Conservation (phyloP, 1,140 invertebrate species). For the Mizuhopecten yessoensis region DNA sequence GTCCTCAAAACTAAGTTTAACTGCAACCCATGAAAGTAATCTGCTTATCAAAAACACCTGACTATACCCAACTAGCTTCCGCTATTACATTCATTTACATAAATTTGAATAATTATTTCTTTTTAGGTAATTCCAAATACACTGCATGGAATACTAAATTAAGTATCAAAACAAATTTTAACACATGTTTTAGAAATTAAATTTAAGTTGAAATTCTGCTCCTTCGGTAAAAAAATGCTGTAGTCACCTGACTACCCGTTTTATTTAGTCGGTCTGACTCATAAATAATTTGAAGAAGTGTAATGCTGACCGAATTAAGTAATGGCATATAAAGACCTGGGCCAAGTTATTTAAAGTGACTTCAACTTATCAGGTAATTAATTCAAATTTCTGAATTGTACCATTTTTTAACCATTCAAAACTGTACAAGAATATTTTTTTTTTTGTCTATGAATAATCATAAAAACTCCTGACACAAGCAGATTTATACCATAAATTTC, state of each 20-base stretch:
- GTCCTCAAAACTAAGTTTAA: not conserved
- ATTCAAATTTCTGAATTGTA: too few species aligned
- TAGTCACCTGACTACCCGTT: too few species aligned
- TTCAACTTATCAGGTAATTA: too few species aligned
- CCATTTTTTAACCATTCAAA: too few species aligned
- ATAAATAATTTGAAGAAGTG: not conserved
- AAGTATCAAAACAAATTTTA: not conserved
- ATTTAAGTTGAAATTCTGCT: not conserved
- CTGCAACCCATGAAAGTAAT: not conserved
- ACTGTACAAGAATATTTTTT: too few species aligned
- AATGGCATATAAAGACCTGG: too few species aligned
- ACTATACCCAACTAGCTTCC: not conserved
- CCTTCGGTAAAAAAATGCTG: slow-evolving; percentile 9
- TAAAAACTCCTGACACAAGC: too few species aligned
- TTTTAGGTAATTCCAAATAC: not conserved
- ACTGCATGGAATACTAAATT: not conserved
- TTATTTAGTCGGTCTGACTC: not conserved
- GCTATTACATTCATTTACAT: not conserved
- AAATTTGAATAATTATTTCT: not conserved
- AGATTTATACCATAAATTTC: too few species aligned
- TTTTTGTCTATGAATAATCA: too few species aligned
- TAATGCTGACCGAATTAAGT: not conserved
- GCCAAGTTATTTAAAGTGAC: too few species aligned
- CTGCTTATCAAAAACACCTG: not conserved
- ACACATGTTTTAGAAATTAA: slow-evolving; percentile 21